These are phyloP conservation scores for Halichoerus grypus DNA, from an alignment of 2,113 vertebrate genomes.

Conservation along the genomic window DNA sequence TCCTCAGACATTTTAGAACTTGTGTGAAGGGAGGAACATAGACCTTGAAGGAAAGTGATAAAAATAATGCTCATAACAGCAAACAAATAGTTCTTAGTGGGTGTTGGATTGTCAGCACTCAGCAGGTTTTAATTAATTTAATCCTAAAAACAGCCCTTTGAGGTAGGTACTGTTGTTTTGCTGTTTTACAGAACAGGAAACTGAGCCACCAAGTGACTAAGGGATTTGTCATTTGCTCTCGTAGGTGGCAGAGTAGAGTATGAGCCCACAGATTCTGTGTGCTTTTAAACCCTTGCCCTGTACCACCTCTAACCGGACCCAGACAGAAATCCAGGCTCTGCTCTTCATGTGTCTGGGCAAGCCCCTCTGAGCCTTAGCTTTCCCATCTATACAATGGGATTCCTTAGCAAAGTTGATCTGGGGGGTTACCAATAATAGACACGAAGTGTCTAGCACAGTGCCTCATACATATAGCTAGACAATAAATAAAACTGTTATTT, in stretches of 20 bases:
- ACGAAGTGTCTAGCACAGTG: background rate
- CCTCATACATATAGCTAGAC: background rate
- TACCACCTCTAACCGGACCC: background rate
- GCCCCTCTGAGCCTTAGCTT: background rate
- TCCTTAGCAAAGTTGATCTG: slow-evolving; percentile 19
- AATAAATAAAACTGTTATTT: background rate
- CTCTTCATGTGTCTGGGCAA: background rate
- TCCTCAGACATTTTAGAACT: background rate
- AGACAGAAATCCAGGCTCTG: background rate
- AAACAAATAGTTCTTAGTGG: background rate
- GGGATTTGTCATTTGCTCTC: background rate
- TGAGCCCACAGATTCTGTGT: background rate
- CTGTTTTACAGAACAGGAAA: background rate
- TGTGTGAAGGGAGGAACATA: background rate
- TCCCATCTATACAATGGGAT: background rate
- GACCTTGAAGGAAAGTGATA: background rate
- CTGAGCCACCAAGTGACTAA: background rate
- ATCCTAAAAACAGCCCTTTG: background rate
- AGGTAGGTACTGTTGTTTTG: background rate
- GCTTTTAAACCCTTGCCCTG: background rate
- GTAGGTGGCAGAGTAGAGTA: background rate
- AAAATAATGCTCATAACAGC: background rate
- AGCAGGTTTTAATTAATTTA: background rate
- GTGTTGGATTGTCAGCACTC: background rate
- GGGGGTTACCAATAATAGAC: background rate